A percentile compares a stretch with the other conserved stretches of the same genome.
phyloP scores from a whole-genome alignment of 2,797 vertebrate genomes.

The Typhlichthys subterraneus region DNA sequence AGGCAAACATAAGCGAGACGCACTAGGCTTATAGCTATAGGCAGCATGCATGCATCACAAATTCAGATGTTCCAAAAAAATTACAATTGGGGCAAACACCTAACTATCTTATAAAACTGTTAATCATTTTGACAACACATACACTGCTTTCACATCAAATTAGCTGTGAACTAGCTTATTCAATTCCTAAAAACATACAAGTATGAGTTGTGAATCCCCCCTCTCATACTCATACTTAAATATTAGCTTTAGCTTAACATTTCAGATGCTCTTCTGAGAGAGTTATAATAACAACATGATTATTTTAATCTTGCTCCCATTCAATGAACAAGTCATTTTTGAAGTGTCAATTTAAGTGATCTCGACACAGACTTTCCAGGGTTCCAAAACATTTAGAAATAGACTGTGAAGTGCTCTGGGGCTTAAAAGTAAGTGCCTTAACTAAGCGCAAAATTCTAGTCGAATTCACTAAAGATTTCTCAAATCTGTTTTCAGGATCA shows the following conservation, averaged over 20 bases:
- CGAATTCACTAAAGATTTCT: slow-evolving; percentile 12
- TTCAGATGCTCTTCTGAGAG: slow-evolving; percentile 41
- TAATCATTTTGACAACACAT: slow-evolving; percentile 57
- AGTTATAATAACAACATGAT: slow-evolving; percentile 15
- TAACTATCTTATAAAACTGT: slow-evolving; percentile 65
- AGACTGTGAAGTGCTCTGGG: slow-evolving; percentile 70
- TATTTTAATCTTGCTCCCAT: not conserved
- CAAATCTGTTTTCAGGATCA: slow-evolving; percentile 19
- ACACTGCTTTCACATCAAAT: slow-evolving; percentile 57
- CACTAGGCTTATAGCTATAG: slow-evolving; percentile 70
- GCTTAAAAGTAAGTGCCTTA: slow-evolving; percentile 57
- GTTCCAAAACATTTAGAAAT: slow-evolving; percentile 46
- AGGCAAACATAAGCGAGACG: slow-evolving; percentile 65
- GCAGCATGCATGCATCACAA: slow-evolving; percentile 78
- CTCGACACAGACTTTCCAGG: slow-evolving; percentile 56
- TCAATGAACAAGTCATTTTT: slow-evolving; percentile 30
- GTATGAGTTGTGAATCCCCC: slow-evolving; percentile 48
- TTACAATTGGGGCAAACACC: slow-evolving; percentile 70
- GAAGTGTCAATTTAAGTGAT: slow-evolving; percentile 78
- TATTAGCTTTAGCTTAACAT: slow-evolving; percentile 44
- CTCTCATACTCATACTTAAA: slow-evolving; percentile 29
- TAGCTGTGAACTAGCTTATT: slow-evolving; percentile 73
- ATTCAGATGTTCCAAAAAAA: slow-evolving; percentile 70
- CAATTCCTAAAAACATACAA: slow-evolving; percentile 61
- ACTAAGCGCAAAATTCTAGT: slow-evolving; percentile 15